A percentile compares a stretch with the other conserved stretches of the same genome.
These are phyloP conservation scores for Saturnia japonica DNA, from an alignment of 2,888 invertebrate genomes.

Conservation along the genomic window DNA sequence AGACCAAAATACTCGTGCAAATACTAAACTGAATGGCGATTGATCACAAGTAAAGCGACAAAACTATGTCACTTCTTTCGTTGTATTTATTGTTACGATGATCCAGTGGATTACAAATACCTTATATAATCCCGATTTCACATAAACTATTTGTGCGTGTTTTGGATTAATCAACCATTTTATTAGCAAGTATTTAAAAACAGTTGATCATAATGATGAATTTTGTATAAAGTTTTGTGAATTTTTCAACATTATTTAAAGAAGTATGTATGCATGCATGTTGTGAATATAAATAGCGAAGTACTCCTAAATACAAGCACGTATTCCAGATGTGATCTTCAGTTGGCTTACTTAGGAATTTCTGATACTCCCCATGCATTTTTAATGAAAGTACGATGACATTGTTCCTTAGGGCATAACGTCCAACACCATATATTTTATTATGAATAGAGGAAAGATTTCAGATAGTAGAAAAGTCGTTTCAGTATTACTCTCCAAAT, in stretches of 20 bases:
- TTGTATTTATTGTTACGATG: no score
- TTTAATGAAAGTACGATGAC: slow-evolving; percentile 2
- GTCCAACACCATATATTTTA: background rate
- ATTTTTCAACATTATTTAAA: background rate
- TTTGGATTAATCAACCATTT: background rate
- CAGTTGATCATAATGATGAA: background rate
- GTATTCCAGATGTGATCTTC: slow-evolving; percentile 9
- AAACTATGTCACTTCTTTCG: no score
- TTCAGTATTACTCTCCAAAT: background rate
- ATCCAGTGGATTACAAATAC: no score
- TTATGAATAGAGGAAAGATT: background rate
- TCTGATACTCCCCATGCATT: slow-evolving; percentile 10
- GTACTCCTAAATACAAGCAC: background rate
- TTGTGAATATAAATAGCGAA: background rate
- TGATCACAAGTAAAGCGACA: no score
- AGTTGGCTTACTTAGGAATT: background rate
- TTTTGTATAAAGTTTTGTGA: background rate
- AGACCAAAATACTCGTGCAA: no score
- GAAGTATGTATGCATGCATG: background rate
- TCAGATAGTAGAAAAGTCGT: background rate
- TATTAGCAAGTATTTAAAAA: background rate
- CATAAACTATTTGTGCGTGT: no score
- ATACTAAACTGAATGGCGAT: no score
- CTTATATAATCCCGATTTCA: no score
- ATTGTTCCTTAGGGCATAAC: background rate